Evolutionary conservation across 2,888 invertebrate species (phyloP), one percentile per base, ranked within the genome.

Genomic region (Ornithoptera alexandrae): DNA sequence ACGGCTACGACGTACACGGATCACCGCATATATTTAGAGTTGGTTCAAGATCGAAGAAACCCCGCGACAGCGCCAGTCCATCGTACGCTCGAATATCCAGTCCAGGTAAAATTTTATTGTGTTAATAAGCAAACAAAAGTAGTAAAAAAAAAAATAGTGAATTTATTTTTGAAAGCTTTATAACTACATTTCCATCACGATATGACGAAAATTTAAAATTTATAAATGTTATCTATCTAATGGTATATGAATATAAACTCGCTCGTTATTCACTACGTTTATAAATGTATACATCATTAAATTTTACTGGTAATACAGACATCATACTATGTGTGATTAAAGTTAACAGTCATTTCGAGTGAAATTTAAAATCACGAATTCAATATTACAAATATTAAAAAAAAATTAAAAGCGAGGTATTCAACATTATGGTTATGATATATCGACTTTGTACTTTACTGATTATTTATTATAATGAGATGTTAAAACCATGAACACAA

Each of bases 21-120:
- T 97, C 97, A 17, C 97, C 97, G 39, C 97, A 97, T 81, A 96
- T 97, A 81, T 95, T 98, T 89, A 93, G 97, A 70, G 97, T 97
- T 15, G 97, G 97, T 24, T 95, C 96, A 0, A 95, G 94, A 72
- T 94, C 96, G 39, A 90, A 86, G 77, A 90, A 89, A 72, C 85
- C 82, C 8, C 82, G 92, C 3, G 92, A 91, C 71, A 91, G 90
- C 75, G 84, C 87, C 57, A 92, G 92, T 71, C 91, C 92, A 2
- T 83, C 94, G 15, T 94, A 94, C 70, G 93, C 93, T 61, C 93
- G 90, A 75, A 89, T 92, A 77, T 89, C 93, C 74, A 93, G 93
- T 78, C 93, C 93, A 84, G 92, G 93, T 93, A 85, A 62, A 7
- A 53, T 22, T 17, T 18, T 17, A 22, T 30, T 50, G 4, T 5